Conservation (phyloP, 2,113 vertebrate genomes). For the Malurus elegans region DNA sequence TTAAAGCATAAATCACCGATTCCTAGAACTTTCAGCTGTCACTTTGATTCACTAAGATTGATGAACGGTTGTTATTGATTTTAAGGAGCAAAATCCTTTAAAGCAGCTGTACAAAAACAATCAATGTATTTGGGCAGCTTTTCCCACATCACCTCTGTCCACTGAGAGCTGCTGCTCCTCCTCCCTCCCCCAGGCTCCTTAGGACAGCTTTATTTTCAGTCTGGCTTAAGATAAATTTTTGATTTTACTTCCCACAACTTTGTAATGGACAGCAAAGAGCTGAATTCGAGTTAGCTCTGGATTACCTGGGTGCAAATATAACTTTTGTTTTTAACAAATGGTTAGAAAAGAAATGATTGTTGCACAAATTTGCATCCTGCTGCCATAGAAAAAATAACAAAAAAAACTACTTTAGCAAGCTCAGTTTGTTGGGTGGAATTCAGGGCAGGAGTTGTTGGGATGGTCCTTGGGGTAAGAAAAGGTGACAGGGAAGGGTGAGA, state of each 20-base stretch:
- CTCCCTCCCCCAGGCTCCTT: neutral
- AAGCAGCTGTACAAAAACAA: neutral
- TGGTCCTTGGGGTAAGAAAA: neutral
- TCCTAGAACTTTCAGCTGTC: neutral
- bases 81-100: constrained; percentile 2
- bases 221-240: neutral
- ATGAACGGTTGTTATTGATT: neutral
- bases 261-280: neutral
- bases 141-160: neutral
- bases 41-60: constrained; percentile 23
- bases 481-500: neutral
- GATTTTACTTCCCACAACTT: neutral
- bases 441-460: neutral
- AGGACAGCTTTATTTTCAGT: constrained; percentile 10
- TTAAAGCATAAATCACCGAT: neutral
- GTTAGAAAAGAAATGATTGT: neutral
- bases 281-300: neutral
- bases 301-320: neutral
- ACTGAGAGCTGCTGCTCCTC: neutral
- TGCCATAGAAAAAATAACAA: neutral
- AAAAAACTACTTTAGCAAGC: neutral
- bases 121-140: constrained; percentile 36
- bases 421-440: neutral
- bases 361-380: neutral
- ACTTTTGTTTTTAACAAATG: neutral